These are phyloP conservation scores for Megalurothrips usitatus DNA, from an alignment of 2,888 invertebrate species.

Conservation along the genomic window DNA sequence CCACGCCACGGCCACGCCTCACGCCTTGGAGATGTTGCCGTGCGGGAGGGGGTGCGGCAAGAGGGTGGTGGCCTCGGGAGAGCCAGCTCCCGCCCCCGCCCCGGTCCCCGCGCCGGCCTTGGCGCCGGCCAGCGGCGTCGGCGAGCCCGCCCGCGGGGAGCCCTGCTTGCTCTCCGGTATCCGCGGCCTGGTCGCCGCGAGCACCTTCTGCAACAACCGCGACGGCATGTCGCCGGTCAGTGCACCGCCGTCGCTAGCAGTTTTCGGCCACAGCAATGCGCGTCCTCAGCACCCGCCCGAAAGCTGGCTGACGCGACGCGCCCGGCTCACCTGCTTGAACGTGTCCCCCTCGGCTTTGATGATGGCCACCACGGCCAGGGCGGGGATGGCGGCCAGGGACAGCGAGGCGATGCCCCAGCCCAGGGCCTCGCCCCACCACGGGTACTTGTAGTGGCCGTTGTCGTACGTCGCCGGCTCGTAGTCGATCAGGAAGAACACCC, in stretches of 20 bases:
- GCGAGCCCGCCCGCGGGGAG: not conserved
- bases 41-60: not conserved
- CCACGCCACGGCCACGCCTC: not conserved
- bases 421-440: slow-evolving; percentile 76
- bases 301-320: too few relatives aligned
- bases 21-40: not conserved
- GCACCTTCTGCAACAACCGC: not conserved
- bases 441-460: slow-evolving; percentile 72
- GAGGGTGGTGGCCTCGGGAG: slow-evolving; percentile 18
- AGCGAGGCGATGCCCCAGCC: slow-evolving; percentile 83
- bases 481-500: slow-evolving; percentile 84
- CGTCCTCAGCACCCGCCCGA: too few relatives aligned
- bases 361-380: slow-evolving; percentile 69
- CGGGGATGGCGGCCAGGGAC: slow-evolving; percentile 80
- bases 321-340: slow-evolving; percentile 59
- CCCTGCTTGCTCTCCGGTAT: slow-evolving; percentile 8
- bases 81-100: not conserved
- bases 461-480: slow-evolving; percentile 81
- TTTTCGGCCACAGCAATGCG: too few relatives aligned
- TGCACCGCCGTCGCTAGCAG: too few relatives aligned
- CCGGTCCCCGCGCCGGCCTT: not conserved
- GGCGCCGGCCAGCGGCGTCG: not conserved
- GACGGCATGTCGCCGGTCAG: not conserved
- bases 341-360: slow-evolving; percentile 65
- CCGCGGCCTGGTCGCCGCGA: not conserved